Evolutionary conservation across 2,888 invertebrate species (phyloP).

Genomic region (Ypsolopha scabrella): DNA sequence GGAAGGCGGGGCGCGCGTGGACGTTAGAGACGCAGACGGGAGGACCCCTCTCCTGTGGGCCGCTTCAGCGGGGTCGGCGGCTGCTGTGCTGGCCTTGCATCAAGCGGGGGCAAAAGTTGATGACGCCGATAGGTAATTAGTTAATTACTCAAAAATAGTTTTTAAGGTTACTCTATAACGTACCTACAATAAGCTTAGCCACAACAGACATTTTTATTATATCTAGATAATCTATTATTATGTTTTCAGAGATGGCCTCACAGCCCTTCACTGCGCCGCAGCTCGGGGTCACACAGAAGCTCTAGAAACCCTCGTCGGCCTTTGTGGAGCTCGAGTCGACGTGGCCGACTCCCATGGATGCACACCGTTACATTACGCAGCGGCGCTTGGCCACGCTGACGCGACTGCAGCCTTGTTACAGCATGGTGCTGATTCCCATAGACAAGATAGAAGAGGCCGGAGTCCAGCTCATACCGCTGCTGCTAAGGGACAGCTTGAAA

Average conservation of each 20-base stretch:
- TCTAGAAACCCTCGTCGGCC: constrained; percentile 86
- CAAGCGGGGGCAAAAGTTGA: constrained; percentile 88
- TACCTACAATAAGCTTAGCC: too few relatives aligned
- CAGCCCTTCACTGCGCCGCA: constrained; percentile 96
- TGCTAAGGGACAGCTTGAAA: constrained; percentile 94
- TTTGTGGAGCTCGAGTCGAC: constrained; percentile 91
- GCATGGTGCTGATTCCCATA: constrained; percentile 90
- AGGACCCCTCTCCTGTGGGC: constrained; percentile 97
- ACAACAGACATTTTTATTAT: neutral
- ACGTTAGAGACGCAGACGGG: constrained; percentile 91
- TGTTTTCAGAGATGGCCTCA: constrained; percentile 86
- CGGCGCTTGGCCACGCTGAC: constrained; percentile 95
- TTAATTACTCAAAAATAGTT: neutral
- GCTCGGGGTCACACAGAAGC: constrained; percentile 95
- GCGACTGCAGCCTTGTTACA: constrained; percentile 91
- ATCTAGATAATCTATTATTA: neutral
- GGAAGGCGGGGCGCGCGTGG: constrained; percentile 82
- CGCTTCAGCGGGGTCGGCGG: constrained; percentile 94
- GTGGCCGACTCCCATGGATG: constrained; percentile 94
- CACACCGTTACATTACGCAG: constrained; percentile 96
- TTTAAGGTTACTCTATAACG: neutral
- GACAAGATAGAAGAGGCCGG: constrained; percentile 92
- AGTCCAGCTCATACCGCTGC: constrained; percentile 96
- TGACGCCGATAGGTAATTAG: constrained; percentile 78
- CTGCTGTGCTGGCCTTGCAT: constrained; percentile 89